phyloP scores from a whole-genome alignment of 2,113 vertebrate genomes.

The Aldabrachelys gigantea region DNA sequence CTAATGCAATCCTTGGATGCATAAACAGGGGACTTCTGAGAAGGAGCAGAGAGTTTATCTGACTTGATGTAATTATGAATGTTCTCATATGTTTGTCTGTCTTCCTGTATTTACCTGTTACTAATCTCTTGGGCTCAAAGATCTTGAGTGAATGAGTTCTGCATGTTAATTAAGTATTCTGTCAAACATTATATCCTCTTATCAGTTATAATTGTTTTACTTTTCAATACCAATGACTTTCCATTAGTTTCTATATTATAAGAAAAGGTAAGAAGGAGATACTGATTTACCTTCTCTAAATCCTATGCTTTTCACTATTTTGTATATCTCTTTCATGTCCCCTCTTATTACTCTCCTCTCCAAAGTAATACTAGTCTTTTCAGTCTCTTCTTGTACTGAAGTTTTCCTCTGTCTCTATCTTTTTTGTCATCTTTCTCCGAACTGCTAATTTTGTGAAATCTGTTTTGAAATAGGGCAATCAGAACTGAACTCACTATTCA shows the following conservation, averaged over 20 bases:
- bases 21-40: too few relatives aligned
- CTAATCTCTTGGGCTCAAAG: neutral
- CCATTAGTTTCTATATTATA: neutral
- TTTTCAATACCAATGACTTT: neutral
- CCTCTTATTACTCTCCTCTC: neutral
- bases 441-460: too few relatives aligned
- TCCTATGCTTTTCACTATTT: neutral
- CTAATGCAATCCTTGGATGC: too few relatives aligned
- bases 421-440: neutral
- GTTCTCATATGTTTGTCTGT: neutral
- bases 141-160: neutral
- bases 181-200: neutral
- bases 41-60: too few relatives aligned
- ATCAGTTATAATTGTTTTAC: neutral
- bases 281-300: neutral
- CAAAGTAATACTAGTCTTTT: neutral
- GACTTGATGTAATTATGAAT: neutral
- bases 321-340: neutral
- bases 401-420: neutral
- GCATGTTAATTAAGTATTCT: neutral
- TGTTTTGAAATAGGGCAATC: neutral
- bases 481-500: constrained; percentile 1
- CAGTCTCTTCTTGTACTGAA: neutral
- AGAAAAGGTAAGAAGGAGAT: neutral
- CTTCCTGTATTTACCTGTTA: neutral